phyloP scores from a whole-genome alignment of 2,797 vertebrate species.

The Oreochromis grahami region DNA sequence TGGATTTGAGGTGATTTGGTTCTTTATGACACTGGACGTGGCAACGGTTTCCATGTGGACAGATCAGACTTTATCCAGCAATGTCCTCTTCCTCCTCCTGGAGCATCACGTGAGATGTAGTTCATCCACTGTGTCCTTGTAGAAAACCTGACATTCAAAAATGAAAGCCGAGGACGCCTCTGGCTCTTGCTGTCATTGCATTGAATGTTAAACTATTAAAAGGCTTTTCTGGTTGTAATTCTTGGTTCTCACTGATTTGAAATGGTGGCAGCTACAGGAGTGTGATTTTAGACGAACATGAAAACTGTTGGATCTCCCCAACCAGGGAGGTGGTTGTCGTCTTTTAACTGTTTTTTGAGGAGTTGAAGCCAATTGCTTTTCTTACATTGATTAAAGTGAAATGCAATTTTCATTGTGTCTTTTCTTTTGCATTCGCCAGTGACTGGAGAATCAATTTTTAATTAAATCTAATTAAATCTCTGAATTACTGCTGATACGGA shows the following conservation, averaged over 20 bases:
- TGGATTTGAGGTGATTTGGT: slow-evolving; percentile 45
- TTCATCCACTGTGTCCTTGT: not conserved
- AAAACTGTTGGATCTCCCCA: not conserved
- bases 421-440: not conserved
- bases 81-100: not conserved
- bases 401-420: not conserved
- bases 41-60: slow-evolving; percentile 65
- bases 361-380: not conserved
- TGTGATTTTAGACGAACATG: not conserved
- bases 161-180: not conserved
- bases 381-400: not conserved
- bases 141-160: not conserved
- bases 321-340: not conserved
- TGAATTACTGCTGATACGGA: not conserved
- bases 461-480: not conserved
- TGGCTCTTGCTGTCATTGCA: not conserved
- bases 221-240: not conserved
- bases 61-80: not conserved
- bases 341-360: not conserved
- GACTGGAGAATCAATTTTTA: not conserved
- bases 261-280: not conserved
- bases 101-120: not conserved
- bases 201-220: not conserved
- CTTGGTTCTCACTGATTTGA: not conserved
- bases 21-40: slow-evolving; percentile 56